Base-by-base conservation (phyloP, 2,113 vertebrate genomes). In the Egretta garzetta region DNA sequence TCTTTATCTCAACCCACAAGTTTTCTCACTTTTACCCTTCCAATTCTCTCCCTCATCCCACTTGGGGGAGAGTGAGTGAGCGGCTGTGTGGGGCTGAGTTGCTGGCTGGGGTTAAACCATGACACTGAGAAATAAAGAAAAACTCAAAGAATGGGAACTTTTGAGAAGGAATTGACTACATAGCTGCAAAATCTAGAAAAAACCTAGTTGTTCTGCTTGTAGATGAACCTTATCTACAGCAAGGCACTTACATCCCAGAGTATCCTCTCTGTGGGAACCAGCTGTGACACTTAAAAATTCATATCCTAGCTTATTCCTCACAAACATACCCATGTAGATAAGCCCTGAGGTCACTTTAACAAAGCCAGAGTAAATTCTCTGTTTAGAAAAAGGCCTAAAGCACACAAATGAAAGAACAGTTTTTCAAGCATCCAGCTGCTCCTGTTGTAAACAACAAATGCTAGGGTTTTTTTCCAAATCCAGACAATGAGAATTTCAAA, bases 251-350 rank as follows among this genome's bases (percentile, higher is more conserved):
- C 2, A 45, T 60, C 24, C 37, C 70, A 60, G 43, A 75, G 64
- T 41, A 79, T 33, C 17, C 7, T 47, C 30, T 82, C 74, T 64
- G 30, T 82, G 49, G 56, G 27, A 89, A 62, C 67, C 75, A 94
- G 77, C 77, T 94, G 77, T 59, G 76, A 49, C 80, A 60, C 93
- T 96, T 91, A 95, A 97, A 96, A 96, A 96, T 95, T 94, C 73
- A 89, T 91, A 90, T 56, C 56, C 87, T 67, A 75, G 43, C 70
- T 95, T 93, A 90, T 82, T 90, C 47, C 43, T 96, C 84, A 63
- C 64, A 93, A 96, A 66, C 50, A 72, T 28, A 71, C 18, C 47
- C 56, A 39, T 72, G 84, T 32, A 84, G 86, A 94, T 81, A 95
- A 95, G 64, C 84, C 83, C 92, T 63, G 80, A 71, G 90, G 86